phyloP scores from a whole-genome alignment of 2,888 invertebrate species.

The Carcina quercana region DNA sequence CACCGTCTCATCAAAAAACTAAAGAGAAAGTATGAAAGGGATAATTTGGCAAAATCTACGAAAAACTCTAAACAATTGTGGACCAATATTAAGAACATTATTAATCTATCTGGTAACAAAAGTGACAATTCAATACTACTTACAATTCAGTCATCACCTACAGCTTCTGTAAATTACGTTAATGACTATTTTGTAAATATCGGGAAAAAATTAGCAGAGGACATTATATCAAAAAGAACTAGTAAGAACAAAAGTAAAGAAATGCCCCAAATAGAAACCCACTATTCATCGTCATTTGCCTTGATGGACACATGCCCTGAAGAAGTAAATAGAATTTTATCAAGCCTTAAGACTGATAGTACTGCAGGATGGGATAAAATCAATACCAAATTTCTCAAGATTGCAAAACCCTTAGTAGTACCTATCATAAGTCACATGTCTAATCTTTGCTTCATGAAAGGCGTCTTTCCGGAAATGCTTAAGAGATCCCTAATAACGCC shows the following conservation, averaged over 20 bases:
- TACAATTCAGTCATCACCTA: no score
- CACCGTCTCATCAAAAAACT: no score
- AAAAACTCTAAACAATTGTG: no score
- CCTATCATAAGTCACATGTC: conserved; percentile 7
- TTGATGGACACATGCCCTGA: background rate
- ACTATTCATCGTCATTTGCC: background rate
- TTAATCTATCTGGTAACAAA: no score
- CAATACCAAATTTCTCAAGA: conserved; percentile 3
- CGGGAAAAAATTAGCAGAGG: background rate
- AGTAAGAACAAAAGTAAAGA: background rate
- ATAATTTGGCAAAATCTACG: no score
- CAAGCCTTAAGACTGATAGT: no score
- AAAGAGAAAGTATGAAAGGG: no score
- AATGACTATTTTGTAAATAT: background rate
- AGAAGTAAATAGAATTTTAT: background rate
- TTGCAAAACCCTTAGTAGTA: background rate
- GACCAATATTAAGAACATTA: no score
- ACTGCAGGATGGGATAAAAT: conserved; percentile 9
- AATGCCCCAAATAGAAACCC: no score
- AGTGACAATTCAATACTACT: no score
- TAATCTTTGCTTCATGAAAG: conserved; percentile 8
- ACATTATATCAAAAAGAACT: background rate
- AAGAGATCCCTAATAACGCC: conserved; percentile 4
- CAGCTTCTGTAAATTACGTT: background rate
- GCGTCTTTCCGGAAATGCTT: conserved; percentile 5